These are phyloP conservation scores for Myiopsitta monachus DNA, from an alignment of 2,113 vertebrate genomes.

Conservation along the genomic window DNA sequence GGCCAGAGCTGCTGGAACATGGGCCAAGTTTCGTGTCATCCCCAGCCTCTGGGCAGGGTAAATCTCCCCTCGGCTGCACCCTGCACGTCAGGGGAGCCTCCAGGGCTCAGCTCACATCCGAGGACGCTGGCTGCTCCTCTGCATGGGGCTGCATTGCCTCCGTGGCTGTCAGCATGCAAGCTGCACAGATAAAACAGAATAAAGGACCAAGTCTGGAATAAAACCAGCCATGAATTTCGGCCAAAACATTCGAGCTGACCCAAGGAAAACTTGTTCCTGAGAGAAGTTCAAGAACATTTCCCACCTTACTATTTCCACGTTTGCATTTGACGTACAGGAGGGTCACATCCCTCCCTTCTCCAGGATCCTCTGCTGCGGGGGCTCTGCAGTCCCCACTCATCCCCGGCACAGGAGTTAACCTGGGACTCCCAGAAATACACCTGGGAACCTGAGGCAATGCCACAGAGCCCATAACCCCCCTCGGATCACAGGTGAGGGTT, in stretches of 20 bases:
- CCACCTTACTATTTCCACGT: neutral
- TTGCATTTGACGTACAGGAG: neutral
- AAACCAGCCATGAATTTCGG: neutral
- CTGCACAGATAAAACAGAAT: neutral
- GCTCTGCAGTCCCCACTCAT: neutral
- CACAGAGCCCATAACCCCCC: neutral
- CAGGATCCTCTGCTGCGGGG: neutral
- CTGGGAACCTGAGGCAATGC: neutral
- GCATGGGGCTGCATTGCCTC: neutral
- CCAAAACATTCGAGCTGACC: slow-evolving; percentile 32
- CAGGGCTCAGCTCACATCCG: neutral
- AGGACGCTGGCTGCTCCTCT: neutral
- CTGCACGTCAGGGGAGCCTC: neutral
- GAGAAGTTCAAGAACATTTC: neutral
- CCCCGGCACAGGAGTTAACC: neutral
- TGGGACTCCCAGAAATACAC: neutral
- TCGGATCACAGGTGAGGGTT: neutral
- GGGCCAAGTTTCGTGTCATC: neutral
- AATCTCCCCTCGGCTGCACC: neutral
- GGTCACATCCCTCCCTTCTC: neutral
- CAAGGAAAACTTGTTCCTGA: neutral
- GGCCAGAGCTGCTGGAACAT: neutral
- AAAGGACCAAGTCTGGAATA: neutral
- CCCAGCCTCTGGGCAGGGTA: neutral
- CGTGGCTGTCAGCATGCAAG: neutral